Evolutionary conservation across 2,888 invertebrate species (phyloP).

Genomic region (Calliopum simillimum): DNA sequence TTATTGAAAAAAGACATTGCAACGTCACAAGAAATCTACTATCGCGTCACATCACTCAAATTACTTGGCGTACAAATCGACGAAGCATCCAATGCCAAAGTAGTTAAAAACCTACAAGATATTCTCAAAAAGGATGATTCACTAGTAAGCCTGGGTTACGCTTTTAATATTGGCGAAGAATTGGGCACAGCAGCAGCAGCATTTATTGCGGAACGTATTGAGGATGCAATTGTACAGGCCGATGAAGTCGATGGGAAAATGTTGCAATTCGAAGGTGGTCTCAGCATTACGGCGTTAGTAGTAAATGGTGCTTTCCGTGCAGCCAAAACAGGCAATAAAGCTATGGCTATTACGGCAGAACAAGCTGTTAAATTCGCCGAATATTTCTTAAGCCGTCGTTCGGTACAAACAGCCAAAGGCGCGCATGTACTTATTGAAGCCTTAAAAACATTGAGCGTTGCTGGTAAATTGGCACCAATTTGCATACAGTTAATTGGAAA

Average conservation of each 20-base stretch:
- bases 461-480: slow-evolving; percentile 84
- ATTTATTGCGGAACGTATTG: slow-evolving; percentile 80
- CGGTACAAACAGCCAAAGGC: slow-evolving; percentile 88
- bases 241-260: slow-evolving; percentile 93
- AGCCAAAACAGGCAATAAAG: slow-evolving; percentile 73
- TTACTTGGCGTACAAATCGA: slow-evolving; percentile 76
- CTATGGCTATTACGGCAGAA: slow-evolving; percentile 78
- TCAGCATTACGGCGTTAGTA: slow-evolving; percentile 79
- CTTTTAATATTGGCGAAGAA: slow-evolving; percentile 84
- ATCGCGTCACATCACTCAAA: slow-evolving; percentile 78
- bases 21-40: slow-evolving; percentile 78
- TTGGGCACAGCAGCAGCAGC: slow-evolving; percentile 74
- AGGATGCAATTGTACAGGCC: slow-evolving; percentile 93
- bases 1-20: slow-evolving; percentile 76
- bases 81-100: slow-evolving; percentile 76
- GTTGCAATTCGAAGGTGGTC: slow-evolving; percentile 92
- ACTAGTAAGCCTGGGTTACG: slow-evolving; percentile 83
- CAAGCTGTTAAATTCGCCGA: slow-evolving; percentile 90
- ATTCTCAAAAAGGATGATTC: slow-evolving; percentile 88
- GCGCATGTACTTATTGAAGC: slow-evolving; percentile 85
- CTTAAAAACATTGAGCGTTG: slow-evolving; percentile 71
- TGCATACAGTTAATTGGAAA: slow-evolving; percentile 84
- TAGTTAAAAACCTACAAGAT: slow-evolving; percentile 79
- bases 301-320: slow-evolving; percentile 73
- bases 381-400: slow-evolving; percentile 89